phyloP scores from a whole-genome alignment of 2,113 vertebrate genomes.

The Calonectris borealis region DNA sequence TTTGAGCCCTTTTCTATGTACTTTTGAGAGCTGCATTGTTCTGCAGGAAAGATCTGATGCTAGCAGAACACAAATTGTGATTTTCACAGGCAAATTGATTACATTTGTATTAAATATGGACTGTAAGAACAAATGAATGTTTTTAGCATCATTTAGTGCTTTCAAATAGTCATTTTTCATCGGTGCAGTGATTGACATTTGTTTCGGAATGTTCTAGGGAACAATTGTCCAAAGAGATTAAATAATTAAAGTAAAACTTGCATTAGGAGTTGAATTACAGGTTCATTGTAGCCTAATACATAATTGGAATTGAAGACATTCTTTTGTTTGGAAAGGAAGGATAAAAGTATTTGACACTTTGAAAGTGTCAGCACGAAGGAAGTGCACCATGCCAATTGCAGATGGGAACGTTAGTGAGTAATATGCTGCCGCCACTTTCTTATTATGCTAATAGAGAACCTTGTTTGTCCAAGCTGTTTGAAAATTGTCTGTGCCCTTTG shows the following conservation, averaged over 20 bases:
- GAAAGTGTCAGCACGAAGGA: not conserved
- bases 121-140: not conserved
- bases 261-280: constrained; percentile 22
- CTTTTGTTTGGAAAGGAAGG: not conserved
- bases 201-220: constrained; percentile 37
- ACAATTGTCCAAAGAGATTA: constrained; percentile 5
- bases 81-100: not conserved
- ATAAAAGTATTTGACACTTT: not conserved
- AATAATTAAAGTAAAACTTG: constrained; percentile 36
- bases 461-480: not conserved
- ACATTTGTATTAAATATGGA: not conserved
- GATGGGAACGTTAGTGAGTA: not conserved
- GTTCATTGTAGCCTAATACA: constrained; percentile 1
- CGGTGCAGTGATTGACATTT: constrained; percentile 27
- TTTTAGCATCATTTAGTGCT: constrained; percentile 6
- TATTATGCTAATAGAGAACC: not conserved
- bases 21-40: not conserved
- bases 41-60: not conserved
- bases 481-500: not conserved
- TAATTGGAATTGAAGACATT: not conserved
- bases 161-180: constrained; percentile 38
- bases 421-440: not conserved
- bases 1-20: not conserved
- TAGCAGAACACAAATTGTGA: not conserved
- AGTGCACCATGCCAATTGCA: not conserved